A percentile compares a stretch with the other conserved stretches of the same genome.
Evolutionary conservation across 2,797 vertebrate genomes (phyloP).

Genomic region (Sus cebifrons): DNA sequence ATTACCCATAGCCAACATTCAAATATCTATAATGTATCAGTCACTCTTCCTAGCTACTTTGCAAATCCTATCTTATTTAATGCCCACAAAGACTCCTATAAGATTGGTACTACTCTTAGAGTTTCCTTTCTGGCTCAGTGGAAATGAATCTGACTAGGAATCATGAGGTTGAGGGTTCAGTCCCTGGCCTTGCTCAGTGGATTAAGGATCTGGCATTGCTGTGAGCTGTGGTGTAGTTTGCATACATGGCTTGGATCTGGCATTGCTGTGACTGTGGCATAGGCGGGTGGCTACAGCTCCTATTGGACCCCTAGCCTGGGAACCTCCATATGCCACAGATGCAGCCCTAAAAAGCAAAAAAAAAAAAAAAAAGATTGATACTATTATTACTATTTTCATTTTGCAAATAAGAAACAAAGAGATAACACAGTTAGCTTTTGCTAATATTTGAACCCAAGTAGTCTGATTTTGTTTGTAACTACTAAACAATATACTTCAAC

Average conservation of each 20-base stretch:
- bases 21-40: neutral
- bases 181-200: too few relatives aligned
- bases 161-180: too few relatives aligned
- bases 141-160: too few relatives aligned
- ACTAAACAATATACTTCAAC: neutral
- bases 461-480: neutral
- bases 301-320: too few relatives aligned
- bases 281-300: too few relatives aligned
- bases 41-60: neutral
- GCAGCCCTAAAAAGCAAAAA: too few relatives aligned
- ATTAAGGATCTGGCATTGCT: too few relatives aligned
- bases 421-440: neutral
- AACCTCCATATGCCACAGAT: too few relatives aligned
- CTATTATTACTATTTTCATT: neutral
- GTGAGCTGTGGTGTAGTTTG: too few relatives aligned
- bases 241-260: too few relatives aligned
- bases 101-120: neutral
- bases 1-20: neutral
- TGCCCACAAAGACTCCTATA: neutral
- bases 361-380: neutral
- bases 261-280: too few relatives aligned
- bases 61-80: neutral
- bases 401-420: conserved; percentile 29
- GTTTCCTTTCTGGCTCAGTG: too few relatives aligned
- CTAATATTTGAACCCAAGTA: neutral